Base-by-base conservation (phyloP, 2,113 vertebrate genomes). In the Gnathonemus longibarbis region DNA sequence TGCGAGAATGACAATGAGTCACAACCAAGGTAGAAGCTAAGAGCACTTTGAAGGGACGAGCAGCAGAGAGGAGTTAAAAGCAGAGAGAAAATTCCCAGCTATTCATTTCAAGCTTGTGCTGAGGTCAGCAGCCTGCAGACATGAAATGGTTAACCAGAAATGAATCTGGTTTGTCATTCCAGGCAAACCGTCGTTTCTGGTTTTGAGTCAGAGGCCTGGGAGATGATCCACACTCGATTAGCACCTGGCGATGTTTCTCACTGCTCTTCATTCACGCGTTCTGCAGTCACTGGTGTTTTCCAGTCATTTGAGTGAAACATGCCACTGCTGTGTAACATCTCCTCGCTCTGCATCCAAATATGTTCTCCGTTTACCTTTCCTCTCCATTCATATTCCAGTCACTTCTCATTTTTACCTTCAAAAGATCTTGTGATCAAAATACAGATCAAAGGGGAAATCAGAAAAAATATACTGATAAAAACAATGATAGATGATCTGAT, bases 41-140 rank as follows among this genome's bases (percentile, higher is more conserved):
- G 86, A 91, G 84, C 17, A 31, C 89, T 91, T 88, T 88, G 58
- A 84, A 91, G 85, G 39, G 39, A 66, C 70, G 39, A 45, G 62
- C 85, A 31, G 70, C 46, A 49, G 88, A 89, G 86, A 84, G 50
- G 52, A 85, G 77, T 89, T 85, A 50, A 88, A 50, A 91, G 89
- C 84, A 90, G 87, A 91, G 58, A 92, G 84, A 92, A 93, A 92
- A 94, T 92, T 94, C 96, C 95, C 94, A 89, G 74, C 91, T 88
- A 95, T 94, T 96, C 96, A 95, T 96, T 86, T 95, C 92, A 94
- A 90, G 93, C 93, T 94, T 91, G 92, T 93, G 93, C 93, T 94
- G 92, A 92, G 93, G 93, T 90, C 90, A 93, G 90, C 24, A 39
- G 62, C 13, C 88, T 91, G 89, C 88, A 92, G 93, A 93, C 92